Evolutionary conservation across 2,797 vertebrate species (phyloP).

Genomic region (Schizopygopsis pylzovi): DNA sequence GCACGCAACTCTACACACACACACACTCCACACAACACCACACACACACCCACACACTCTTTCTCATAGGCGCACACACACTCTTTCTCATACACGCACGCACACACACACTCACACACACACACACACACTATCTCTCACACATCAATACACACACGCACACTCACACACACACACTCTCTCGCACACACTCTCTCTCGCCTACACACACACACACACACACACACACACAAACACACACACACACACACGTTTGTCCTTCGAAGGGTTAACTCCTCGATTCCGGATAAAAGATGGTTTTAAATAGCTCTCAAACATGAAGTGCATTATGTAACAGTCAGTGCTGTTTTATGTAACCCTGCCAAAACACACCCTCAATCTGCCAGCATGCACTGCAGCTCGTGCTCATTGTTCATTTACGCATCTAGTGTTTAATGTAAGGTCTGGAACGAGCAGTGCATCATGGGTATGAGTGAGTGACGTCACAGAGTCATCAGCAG

Average conservation of each 20-base stretch:
- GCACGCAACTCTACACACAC: too few relatives aligned
- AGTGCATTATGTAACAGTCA: constrained; percentile 44
- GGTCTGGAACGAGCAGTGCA: not conserved
- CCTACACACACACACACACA: not conserved
- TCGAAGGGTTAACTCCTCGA: not conserved
- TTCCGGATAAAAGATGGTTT: not conserved
- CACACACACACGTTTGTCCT: not conserved
- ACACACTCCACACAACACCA: too few relatives aligned
- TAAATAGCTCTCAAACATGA: constrained; percentile 33
- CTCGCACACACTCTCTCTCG: too few relatives aligned
- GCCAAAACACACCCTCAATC: constrained; percentile 16
- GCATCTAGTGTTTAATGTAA: not conserved
- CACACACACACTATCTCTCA: too few relatives aligned
- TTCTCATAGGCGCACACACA: too few relatives aligned
- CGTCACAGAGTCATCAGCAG: not conserved
- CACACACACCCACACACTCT: too few relatives aligned
- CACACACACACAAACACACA: not conserved
- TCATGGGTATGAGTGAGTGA: not conserved
- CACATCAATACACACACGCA: not conserved
- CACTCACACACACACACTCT: too few relatives aligned
- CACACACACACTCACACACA: too few relatives aligned
- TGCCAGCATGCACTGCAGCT: constrained; percentile 33
- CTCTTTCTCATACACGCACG: too few relatives aligned
- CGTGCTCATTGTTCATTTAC: not conserved
- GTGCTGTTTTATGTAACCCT: constrained; percentile 52